phyloP scores from a whole-genome alignment of 2,797 vertebrate genomes.

The Falco naumanni region DNA sequence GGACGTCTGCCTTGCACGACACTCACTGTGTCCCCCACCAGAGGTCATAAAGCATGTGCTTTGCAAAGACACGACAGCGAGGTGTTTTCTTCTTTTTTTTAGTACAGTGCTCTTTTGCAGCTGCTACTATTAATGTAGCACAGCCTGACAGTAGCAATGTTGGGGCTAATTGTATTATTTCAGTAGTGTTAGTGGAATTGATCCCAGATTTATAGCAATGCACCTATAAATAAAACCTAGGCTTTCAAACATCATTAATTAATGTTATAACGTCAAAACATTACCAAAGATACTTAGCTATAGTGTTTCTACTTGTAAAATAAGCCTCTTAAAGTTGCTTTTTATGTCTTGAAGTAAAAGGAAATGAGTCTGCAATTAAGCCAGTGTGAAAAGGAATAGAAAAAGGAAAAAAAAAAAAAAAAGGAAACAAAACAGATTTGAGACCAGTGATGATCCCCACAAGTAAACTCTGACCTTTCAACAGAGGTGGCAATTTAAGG shows the following conservation, averaged over 20 bases:
- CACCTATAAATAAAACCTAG: constrained; percentile 51
- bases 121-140: neutral
- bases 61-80: neutral
- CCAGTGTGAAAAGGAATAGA: neutral
- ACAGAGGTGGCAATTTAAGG: constrained; percentile 50
- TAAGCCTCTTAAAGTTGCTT: constrained; percentile 28
- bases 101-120: constrained; percentile 3
- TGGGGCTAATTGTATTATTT: constrained; percentile 45
- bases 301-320: constrained; percentile 59
- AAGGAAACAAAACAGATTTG: neutral
- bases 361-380: constrained; percentile 35
- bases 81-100: constrained; percentile 3
- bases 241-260: constrained; percentile 59
- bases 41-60: constrained; percentile 15
- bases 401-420: neutral
- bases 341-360: constrained; percentile 33
- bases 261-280: constrained; percentile 46
- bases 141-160: constrained; percentile 19
- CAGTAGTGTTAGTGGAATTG: constrained; percentile 35
- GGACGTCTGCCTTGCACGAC: neutral
- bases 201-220: constrained; percentile 53
- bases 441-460: constrained; percentile 20
- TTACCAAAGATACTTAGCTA: constrained; percentile 55
- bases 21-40: neutral
- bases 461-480: constrained; percentile 56